Percentiles rank a stretch among this genome's conserved stretches.
Evolutionary conservation across 2,888 invertebrate genomes (phyloP).

Genomic region (Cremastobaeus sp.): DNA sequence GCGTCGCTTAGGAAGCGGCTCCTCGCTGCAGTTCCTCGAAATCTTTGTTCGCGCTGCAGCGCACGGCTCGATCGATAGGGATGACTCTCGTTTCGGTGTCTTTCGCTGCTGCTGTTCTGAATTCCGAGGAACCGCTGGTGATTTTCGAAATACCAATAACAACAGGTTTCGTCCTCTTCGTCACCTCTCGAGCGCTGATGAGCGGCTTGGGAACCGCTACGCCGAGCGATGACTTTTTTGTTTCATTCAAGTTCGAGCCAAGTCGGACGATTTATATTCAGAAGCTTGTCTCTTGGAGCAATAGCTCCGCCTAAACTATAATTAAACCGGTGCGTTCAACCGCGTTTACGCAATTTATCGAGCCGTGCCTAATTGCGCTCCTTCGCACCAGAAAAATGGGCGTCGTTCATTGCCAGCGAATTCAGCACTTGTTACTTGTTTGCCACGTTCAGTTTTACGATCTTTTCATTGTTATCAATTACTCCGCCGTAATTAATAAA

Average conservation of each 20-base stretch:
- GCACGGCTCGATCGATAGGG: conserved; percentile 7
- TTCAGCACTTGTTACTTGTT: conserved; percentile 58
- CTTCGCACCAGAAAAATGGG: conserved; percentile 60
- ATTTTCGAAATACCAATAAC: conserved; percentile 44
- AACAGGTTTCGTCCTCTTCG: conserved; percentile 36
- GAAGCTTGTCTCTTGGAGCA: conserved; percentile 56
- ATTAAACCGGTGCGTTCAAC: conserved; percentile 64
- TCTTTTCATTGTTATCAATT: conserved; percentile 52
- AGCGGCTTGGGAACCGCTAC: conserved; percentile 47
- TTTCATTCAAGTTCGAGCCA: conserved; percentile 52
- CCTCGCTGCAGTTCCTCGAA: conserved; percentile 38
- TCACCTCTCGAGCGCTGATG: conserved; percentile 26
- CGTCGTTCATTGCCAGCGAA: conserved; percentile 61
- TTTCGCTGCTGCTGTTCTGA: conserved; percentile 24
- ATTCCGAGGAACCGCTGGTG: conserved; percentile 6
- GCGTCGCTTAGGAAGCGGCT: conserved; percentile 34
- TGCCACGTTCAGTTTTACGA: conserved; percentile 47
- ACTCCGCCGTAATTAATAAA: conserved; percentile 33
- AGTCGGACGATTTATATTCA: conserved; percentile 53
- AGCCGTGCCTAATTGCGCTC: conserved; percentile 63
- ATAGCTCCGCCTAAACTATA: conserved; percentile 62
- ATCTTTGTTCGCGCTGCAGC: conserved; percentile 40
- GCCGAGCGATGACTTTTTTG: conserved; percentile 51
- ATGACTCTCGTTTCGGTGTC: conserved; percentile 4
- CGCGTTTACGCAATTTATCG: conserved; percentile 63